Conservation (phyloP, 37 sponge, comb jelly and placozoan genomes). For the Theonella swinhoei region DNA sequence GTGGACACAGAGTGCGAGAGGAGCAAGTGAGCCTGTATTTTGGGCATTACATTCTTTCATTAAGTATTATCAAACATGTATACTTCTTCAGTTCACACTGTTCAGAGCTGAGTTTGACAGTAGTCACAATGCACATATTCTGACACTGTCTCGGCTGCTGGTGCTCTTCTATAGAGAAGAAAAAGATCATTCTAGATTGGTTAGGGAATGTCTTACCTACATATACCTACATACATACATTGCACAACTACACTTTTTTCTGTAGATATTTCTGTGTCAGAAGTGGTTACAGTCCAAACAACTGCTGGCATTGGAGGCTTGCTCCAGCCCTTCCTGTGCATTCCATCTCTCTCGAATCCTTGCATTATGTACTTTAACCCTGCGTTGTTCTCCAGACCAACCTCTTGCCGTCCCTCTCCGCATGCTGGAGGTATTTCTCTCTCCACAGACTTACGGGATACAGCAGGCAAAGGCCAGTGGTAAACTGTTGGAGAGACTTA, state of each 20-base stretch:
- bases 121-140: background rate
- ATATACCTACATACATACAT: background rate
- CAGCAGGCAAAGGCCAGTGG: background rate
- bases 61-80: background rate
- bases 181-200: slow-evolving; percentile 49
- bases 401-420: slow-evolving; percentile 51
- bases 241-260: background rate
- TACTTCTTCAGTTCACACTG: slow-evolving; percentile 33
- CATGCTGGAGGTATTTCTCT: slow-evolving; percentile 57
- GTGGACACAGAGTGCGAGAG: slow-evolving; percentile 32
- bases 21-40: slow-evolving; percentile 11
- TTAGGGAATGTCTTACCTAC: slow-evolving; percentile 1
- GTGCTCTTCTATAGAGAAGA: slow-evolving; percentile 25
- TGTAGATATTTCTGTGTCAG: slow-evolving; percentile 59
- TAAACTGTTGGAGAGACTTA: background rate
- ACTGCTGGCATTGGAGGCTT: background rate
- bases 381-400: background rate
- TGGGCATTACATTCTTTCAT: background rate
- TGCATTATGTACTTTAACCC: background rate
- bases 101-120: slow-evolving; percentile 43
- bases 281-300: slow-evolving; percentile 57
- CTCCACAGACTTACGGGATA: slow-evolving; percentile 9
- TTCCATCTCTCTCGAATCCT: slow-evolving; percentile 13
- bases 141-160: slow-evolving; percentile 14
- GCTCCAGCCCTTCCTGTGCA: background rate